Conservation (phyloP, 2,888 invertebrate species). For the Anarsia innoxiella region DNA sequence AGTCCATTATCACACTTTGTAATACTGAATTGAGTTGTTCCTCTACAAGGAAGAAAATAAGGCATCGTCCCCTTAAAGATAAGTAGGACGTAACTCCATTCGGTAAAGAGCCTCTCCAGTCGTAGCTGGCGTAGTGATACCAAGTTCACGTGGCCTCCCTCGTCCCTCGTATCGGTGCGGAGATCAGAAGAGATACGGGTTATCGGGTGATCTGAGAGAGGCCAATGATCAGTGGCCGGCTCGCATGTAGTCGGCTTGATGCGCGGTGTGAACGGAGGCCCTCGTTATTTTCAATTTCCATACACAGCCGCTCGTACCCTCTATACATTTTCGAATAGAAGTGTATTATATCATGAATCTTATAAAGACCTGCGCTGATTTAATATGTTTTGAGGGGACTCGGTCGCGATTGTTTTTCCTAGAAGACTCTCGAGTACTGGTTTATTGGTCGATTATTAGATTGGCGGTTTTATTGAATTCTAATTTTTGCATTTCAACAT, state of each 20-base stretch:
- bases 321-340: conserved; percentile 58
- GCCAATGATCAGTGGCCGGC: conserved; percentile 53
- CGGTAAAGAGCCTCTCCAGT: conserved; percentile 69
- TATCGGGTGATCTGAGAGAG: conserved; percentile 44
- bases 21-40: conserved; percentile 55
- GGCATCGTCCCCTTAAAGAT: conserved; percentile 68
- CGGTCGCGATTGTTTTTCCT: conserved; percentile 10
- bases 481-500: too few relatives aligned
- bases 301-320: conserved; percentile 62
- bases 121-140: conserved; percentile 53
- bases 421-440: not conserved
- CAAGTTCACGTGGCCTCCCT: conserved; percentile 49
- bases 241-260: conserved; percentile 57
- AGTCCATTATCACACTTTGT: conserved; percentile 49
- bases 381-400: conserved; percentile 29
- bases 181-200: conserved; percentile 49
- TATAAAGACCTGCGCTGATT: conserved; percentile 61
- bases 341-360: conserved; percentile 71
- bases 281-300: conserved; percentile 76
- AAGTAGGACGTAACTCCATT: conserved; percentile 74
- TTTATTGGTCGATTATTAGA: not conserved
- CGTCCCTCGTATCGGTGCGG: conserved; percentile 43
- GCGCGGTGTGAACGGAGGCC: conserved; percentile 66
- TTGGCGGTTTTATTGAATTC: not conserved
- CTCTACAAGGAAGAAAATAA: conserved; percentile 63